Evolutionary conservation across 2,888 invertebrate genomes (phyloP), one percentile per base, ranked within the genome.

Genomic region (Petrolisthes cinctipes): DNA sequence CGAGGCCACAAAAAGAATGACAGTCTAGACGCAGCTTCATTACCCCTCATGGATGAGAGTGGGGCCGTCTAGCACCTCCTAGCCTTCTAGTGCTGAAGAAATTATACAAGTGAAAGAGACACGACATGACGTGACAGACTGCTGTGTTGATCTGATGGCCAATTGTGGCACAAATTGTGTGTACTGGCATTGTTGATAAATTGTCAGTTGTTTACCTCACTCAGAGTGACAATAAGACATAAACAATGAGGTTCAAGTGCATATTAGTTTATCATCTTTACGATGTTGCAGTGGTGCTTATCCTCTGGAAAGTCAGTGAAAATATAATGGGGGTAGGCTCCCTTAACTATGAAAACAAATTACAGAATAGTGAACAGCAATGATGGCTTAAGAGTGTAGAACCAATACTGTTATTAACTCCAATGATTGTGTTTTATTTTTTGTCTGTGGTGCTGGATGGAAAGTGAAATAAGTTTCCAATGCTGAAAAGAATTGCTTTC

Each of bases 1-100:
- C 94, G 96, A 92, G 96, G 97, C 93, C 95, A 95, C 90, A 92
- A 92, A 91, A 92, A 92, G 89, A 92, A 92, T 88, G 92, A 92
- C 85, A 85, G 91, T 54, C 89, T 91, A 75, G 91, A 91, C 80
- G 90, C 90, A 51, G 89, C 91, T 11, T 91, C 91, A 20, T 91
- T 88, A 82, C 91, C 89, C 17, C 88, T 90, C 23, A 90, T 90
- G 90, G 89, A 90, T 71, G 90, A 90, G 80, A 88, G 86, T 57
- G 89, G 86, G n/a, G 89, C 88, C 23, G 84, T 90, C 83, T 90
- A 90, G 90, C 90, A 90, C 51, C 54, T 78, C 20, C 54, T 76
- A 53, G 54, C 73, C 56, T 71, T 54, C 53, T 88, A 84, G 84
- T 84, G 84, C 66, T 76, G 75, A 81, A 57, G 53, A 79, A 20